phyloP scores from a whole-genome alignment of 2,113 vertebrate genomes.

The Tachuris rubrigastra region DNA sequence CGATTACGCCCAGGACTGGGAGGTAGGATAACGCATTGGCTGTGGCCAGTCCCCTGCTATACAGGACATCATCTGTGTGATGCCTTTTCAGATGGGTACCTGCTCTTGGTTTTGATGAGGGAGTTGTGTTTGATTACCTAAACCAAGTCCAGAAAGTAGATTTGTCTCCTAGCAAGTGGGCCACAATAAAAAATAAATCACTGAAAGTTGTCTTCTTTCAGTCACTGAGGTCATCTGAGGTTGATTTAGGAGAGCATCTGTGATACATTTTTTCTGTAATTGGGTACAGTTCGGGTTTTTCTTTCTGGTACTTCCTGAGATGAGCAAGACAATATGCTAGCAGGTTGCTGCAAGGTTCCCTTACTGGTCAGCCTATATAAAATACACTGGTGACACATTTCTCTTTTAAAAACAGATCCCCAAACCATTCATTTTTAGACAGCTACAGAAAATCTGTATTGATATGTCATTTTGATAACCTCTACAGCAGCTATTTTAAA shows the following conservation, averaged over 20 bases:
- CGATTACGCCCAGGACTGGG: slow-evolving; percentile 92
- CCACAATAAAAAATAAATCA: background rate
- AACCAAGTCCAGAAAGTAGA: background rate
- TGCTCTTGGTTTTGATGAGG: background rate
- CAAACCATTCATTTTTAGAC: background rate
- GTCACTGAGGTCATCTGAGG: background rate
- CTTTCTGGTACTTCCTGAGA: background rate
- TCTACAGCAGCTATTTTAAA: slow-evolving; percentile 61
- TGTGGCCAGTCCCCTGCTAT: rapidly evolving
- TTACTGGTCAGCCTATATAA: slow-evolving; percentile 12
- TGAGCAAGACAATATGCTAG: background rate
- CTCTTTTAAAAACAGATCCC: slow-evolving; percentile 1
- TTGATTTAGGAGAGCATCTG: background rate
- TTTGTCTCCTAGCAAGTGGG: background rate
- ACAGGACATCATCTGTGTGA: rapidly evolving
- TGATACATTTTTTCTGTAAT: background rate
- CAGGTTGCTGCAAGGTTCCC: background rate
- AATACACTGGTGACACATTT: background rate
- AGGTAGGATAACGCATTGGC: slow-evolving; percentile 60
- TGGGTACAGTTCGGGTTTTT: background rate
- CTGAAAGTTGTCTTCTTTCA: background rate
- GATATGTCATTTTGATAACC: slow-evolving; percentile 50
- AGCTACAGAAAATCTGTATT: slow-evolving; percentile 22
- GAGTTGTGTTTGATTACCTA: background rate
- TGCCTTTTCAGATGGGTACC: background rate